Evolutionary conservation across 2,888 invertebrate genomes (phyloP), one percentile per base, ranked within the genome.

Genomic region (Copidosoma aretas): DNA sequence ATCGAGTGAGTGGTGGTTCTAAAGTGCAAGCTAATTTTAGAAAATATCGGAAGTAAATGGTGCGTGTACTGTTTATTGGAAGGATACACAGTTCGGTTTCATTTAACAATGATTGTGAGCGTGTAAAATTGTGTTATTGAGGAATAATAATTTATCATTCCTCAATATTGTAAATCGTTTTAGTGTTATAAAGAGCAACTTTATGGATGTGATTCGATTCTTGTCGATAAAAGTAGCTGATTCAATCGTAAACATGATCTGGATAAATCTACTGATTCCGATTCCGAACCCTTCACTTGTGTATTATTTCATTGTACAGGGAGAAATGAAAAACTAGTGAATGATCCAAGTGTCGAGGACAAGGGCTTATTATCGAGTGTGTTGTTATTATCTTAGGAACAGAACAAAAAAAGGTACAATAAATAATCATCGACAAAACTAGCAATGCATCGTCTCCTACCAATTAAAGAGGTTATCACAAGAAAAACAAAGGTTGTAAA

Each of bases 241-340:
- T 41, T 41, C n/a, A n/a, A 32, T 32, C 32, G 32, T 32, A 14
- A 15, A 17, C 43, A 15, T 1, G 14, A 3, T 3, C 2, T 2
- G 14, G 12, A 14, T 46, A 46, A 46, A 46, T 46, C 43, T 46
- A 46, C 14, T 41, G 8, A 8, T 41, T 10, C 14, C 17, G 43
- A 70, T 67, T 67, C 70, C 60, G 67, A 67, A 67, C 53, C 61
- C 41, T 64, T 53, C 49, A 2, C 56, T 25, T 17, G 19, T 51
- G 17, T 56, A 19, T 17, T 39, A 51, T 41, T 41, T 57, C 43
- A 67, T 64, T 51, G 21, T 58, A 58, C n/a, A 60, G 56, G 67
- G 68, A 71, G 65, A 69, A 71, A 69, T 68, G 67, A 67, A 71
- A 71, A 71, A 71, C 71, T 71, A 68, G 71, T 71, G 71, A 71